Percentiles rank a stretch among this genome's conserved stretches.
Conservation (phyloP, 2,797 vertebrate species). For the Bovichtus variegatus region DNA sequence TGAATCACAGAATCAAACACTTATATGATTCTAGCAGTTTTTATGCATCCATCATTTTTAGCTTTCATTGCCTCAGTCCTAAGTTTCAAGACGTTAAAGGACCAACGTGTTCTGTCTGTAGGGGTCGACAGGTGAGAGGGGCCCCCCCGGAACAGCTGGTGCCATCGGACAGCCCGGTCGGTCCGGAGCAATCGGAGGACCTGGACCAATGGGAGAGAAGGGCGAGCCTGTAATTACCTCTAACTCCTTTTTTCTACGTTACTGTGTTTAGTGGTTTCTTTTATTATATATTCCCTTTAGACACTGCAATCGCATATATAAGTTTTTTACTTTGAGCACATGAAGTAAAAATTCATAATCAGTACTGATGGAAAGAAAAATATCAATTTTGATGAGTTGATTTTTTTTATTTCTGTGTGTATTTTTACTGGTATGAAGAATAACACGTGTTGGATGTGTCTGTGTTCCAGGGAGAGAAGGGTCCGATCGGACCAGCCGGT, state of each 20-base stretch:
- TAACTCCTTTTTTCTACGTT: background rate
- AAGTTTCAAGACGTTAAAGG: background rate
- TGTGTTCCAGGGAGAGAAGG: conserved; percentile 92
- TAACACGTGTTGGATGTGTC: conserved; percentile 1
- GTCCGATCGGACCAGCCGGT: conserved; percentile 93
- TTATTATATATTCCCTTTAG: background rate
- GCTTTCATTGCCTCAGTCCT: background rate
- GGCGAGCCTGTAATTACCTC: conserved; percentile 91
- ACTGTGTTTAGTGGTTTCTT: background rate
- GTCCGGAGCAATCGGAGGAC: conserved; percentile 91
- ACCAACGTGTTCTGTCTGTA: conserved; percentile 57
- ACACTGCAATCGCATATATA: background rate
- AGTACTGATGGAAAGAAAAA: background rate
- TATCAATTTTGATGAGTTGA: no score
- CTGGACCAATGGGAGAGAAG: conserved; percentile 95
- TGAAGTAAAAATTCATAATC: background rate
- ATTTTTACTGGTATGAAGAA: background rate
- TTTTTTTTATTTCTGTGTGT: background rate
- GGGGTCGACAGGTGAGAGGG: conserved; percentile 94
- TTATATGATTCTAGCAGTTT: background rate
- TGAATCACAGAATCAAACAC: no score
- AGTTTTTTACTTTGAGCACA: background rate
- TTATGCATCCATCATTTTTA: background rate
- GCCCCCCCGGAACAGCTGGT: conserved; percentile 92
- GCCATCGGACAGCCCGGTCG: conserved; percentile 95